Evolutionary conservation across 2,888 invertebrate species (phyloP).

Genomic region (Sarcophaga variegata): DNA sequence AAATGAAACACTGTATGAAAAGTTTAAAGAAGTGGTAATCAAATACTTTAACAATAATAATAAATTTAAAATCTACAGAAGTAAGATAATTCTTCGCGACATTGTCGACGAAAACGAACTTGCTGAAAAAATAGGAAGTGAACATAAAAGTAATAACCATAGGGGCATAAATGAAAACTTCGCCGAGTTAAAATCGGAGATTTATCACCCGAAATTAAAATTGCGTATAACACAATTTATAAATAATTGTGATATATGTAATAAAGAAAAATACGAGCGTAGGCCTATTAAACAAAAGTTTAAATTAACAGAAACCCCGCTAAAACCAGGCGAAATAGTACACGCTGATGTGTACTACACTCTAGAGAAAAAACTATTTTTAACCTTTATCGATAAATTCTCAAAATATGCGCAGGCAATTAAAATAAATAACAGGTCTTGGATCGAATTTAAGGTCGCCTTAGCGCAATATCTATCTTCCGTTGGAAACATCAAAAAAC

Average conservation of each 20-base stretch:
- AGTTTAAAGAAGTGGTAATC: background rate
- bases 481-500: constrained; percentile 55
- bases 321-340: no score
- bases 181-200: background rate
- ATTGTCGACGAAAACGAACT: background rate
- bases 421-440: constrained; percentile 59
- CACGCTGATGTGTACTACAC: no score
- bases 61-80: no score
- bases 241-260: constrained; percentile 5
- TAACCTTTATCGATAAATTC: constrained; percentile 72
- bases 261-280: constrained; percentile 19
- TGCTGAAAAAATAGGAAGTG: constrained; percentile 4
- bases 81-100: background rate
- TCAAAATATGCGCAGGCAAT: constrained; percentile 71
- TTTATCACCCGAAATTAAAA: constrained; percentile 30
- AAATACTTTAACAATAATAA: background rate
- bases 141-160: background rate
- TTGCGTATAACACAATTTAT: constrained; percentile 10
- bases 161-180: constrained; percentile 29
- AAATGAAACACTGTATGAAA: no score
- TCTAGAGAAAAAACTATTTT: no score
- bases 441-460: constrained; percentile 67
- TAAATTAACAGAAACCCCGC: no score
- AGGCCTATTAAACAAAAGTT: constrained; percentile 57
- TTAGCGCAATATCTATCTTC: constrained; percentile 55